A percentile compares a stretch with the other conserved stretches of the same genome.
Evolutionary conservation across 2,888 invertebrate species (phyloP).

Genomic region (Hypsopygia costalis): DNA sequence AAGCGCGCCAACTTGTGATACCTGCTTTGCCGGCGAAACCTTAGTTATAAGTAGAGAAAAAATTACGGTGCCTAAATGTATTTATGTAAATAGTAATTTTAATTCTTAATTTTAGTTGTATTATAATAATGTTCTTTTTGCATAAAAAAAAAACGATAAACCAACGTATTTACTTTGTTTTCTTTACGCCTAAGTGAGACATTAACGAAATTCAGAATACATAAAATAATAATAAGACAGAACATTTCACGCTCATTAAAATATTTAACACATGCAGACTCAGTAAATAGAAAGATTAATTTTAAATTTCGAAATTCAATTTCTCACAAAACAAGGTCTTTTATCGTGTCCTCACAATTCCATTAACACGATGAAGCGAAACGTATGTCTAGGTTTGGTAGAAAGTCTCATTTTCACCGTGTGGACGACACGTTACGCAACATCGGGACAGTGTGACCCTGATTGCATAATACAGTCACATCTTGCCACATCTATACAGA

Average conservation of each 20-base stretch:
- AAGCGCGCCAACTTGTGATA: constrained; percentile 69
- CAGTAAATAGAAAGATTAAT: neutral
- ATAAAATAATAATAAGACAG: neutral
- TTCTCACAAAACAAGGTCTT: constrained; percentile 22
- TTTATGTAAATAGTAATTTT: constrained; percentile 82
- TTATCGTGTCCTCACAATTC: constrained; percentile 34
- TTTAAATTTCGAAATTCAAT: constrained; percentile 21
- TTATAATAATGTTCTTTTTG: constrained; percentile 69
- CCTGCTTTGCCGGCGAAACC: constrained; percentile 73
- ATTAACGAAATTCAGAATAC: neutral
- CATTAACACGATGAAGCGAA: constrained; percentile 37
- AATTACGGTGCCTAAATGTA: constrained; percentile 81
- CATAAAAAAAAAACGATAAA: constrained; percentile 74
- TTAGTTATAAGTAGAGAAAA: constrained; percentile 78
- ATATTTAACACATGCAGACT: neutral
- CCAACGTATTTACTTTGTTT: constrained; percentile 31
- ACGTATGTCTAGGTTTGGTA: constrained; percentile 52
- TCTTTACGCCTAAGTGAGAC: constrained; percentile 6
- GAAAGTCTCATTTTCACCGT: constrained; percentile 65
- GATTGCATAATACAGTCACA: constrained; percentile 61
- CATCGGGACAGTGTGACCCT: constrained; percentile 59
- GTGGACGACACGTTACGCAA: constrained; percentile 55
- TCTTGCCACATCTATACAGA: constrained; percentile 63
- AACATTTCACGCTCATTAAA: neutral
- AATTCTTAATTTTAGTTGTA: constrained; percentile 75